Conservation (phyloP, 2,113 vertebrate genomes). For the Pedetes capensis region DNA sequence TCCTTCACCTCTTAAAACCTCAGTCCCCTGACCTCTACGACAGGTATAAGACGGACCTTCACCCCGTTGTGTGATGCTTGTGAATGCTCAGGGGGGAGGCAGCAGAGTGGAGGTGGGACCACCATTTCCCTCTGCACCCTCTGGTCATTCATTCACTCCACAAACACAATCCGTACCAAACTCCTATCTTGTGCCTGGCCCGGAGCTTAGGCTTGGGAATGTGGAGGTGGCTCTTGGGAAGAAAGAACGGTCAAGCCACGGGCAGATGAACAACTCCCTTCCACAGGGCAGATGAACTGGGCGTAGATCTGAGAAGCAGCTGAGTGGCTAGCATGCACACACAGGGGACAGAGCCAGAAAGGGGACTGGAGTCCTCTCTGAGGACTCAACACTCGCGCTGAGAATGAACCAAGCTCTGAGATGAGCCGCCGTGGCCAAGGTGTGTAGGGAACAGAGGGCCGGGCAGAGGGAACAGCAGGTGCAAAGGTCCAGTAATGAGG, state of each 20-base stretch:
- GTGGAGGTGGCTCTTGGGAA: neutral
- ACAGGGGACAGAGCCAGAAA: accelerated
- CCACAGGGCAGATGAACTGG: no score
- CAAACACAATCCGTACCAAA: accelerated
- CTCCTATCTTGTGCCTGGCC: neutral
- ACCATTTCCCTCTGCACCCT: accelerated
- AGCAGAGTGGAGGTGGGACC: neutral
- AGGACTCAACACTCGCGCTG: no score
- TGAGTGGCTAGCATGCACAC: neutral
- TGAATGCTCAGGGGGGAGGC: accelerated
- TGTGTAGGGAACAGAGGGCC: neutral
- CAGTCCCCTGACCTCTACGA: neutral
- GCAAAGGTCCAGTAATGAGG: neutral
- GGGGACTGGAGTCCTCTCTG: neutral
- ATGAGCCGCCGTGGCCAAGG: accelerated
- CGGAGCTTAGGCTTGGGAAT: neutral
- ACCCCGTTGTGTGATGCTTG: neutral
- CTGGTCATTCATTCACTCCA: neutral
- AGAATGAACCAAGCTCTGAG: neutral
- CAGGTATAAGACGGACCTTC: neutral
- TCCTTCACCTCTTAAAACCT: neutral
- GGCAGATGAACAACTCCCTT: no score
- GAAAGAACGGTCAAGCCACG: neutral
- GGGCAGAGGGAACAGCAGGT: neutral
- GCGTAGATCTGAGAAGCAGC: neutral